Percentiles rank a stretch among this genome's conserved stretches.
Evolutionary conservation across 2,797 vertebrate species (phyloP).

Genomic region (Neosilurus hyrtlii): DNA sequence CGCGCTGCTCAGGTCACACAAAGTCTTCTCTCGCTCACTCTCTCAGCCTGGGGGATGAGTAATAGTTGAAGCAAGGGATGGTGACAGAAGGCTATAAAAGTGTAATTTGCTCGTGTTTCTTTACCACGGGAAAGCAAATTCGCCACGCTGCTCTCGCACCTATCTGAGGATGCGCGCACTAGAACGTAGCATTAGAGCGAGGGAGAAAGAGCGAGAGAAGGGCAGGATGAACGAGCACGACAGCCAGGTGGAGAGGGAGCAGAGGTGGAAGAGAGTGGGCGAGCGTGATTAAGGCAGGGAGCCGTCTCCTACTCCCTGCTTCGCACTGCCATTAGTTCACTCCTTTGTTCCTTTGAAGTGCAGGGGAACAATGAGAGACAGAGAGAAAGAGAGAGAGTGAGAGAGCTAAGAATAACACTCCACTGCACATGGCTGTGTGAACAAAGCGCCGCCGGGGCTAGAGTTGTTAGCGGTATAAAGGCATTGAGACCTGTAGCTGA

Average conservation of each 20-base stretch:
- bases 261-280: constrained; percentile 51
- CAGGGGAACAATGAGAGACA: constrained; percentile 67
- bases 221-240: constrained; percentile 8
- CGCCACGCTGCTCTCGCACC: constrained; percentile 68
- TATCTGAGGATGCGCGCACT: constrained; percentile 60
- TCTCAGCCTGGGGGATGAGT: constrained; percentile 61
- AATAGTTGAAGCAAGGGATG: constrained; percentile 72
- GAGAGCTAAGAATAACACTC: constrained; percentile 43
- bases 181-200: constrained; percentile 34
- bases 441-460: constrained; percentile 16
- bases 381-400: background rate
- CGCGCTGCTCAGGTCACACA: constrained; percentile 22
- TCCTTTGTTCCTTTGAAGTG: constrained; percentile 74
- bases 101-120: constrained; percentile 78
- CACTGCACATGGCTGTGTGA: background rate
- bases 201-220: constrained; percentile 8
- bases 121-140: constrained; percentile 71
- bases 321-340: constrained; percentile 70
- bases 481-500: constrained; percentile 40
- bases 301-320: constrained; percentile 48
- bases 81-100: constrained; percentile 79
- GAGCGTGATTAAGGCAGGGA: constrained; percentile 44
- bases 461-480: constrained; percentile 44
- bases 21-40: constrained; percentile 39
- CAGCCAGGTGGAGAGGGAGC: constrained; percentile 39